phyloP scores from a whole-genome alignment of 2,797 vertebrate species.

The Diplodus puntazzo region DNA sequence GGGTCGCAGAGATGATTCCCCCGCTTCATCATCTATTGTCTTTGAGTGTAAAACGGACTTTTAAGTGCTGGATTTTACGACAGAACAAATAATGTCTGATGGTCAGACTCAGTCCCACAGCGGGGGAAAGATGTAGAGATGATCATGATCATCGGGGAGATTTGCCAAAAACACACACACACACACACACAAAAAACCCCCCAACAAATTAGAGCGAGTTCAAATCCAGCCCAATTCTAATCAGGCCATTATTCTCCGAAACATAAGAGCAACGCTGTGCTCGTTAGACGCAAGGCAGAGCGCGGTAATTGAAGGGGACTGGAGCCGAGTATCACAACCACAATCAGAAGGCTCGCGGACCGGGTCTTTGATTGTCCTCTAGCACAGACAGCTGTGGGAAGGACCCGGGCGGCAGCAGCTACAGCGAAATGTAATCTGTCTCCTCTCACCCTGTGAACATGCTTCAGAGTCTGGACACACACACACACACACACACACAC shows the following conservation, averaged over 20 bases:
- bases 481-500: slow-evolving; percentile 24
- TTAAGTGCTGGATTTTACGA: slow-evolving; percentile 19
- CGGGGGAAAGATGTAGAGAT: slow-evolving; percentile 26
- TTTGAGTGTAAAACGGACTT: slow-evolving; percentile 17
- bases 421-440: slow-evolving; percentile 67
- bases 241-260: slow-evolving; percentile 62
- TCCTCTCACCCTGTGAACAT: slow-evolving; percentile 44
- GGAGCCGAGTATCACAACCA: slow-evolving; percentile 55
- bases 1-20: slow-evolving; percentile 21
- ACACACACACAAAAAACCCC: background rate
- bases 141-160: slow-evolving; percentile 30
- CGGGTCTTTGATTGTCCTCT: slow-evolving; percentile 69
- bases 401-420: slow-evolving; percentile 52
- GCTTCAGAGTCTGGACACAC: slow-evolving; percentile 45
- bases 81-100: slow-evolving; percentile 18
- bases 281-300: slow-evolving; percentile 64
- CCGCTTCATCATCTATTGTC: slow-evolving; percentile 38
- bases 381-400: slow-evolving; percentile 72
- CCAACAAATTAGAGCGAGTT: slow-evolving; percentile 54
- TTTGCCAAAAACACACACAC: slow-evolving; percentile 45
- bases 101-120: slow-evolving; percentile 28
- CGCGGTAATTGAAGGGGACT: slow-evolving; percentile 68
- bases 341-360: slow-evolving; percentile 61
- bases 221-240: slow-evolving; percentile 54
- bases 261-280: slow-evolving; percentile 62